These are phyloP conservation scores for Phenganax subtilis DNA, from an alignment of 92 coral and sea anemone genomes.

Conservation along the genomic window DNA sequence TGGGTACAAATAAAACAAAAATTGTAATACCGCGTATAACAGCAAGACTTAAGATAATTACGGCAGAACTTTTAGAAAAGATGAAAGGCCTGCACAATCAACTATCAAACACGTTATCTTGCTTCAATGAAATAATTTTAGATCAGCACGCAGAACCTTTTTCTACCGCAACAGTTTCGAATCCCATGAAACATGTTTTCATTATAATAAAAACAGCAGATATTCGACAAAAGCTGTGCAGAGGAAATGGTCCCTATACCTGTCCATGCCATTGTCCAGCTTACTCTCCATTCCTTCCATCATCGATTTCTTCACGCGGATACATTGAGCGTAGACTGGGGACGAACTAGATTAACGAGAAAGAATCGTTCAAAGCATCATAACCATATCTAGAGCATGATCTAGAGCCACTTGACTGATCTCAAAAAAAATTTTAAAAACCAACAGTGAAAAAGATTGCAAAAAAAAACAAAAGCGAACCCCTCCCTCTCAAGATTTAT, in stretches of 20 bases:
- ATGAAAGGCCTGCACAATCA: too few relatives aligned
- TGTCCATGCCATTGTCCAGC: slow-evolving; percentile 87
- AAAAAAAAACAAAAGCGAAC: too few relatives aligned
- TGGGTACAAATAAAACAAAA: slow-evolving; percentile 21
- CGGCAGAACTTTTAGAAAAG: too few relatives aligned
- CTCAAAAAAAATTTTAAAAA: background rate
- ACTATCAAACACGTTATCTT: too few relatives aligned
- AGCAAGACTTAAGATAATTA: background rate
- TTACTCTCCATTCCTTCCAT: slow-evolving; percentile 92
- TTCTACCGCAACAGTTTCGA: background rate
- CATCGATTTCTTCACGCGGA: slow-evolving; percentile 76
- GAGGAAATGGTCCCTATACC: slow-evolving; percentile 41
- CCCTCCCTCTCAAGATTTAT: too few relatives aligned
- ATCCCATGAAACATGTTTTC: background rate
- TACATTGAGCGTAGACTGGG: slow-evolving; percentile 90
- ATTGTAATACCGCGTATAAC: background rate
- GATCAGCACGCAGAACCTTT: background rate
- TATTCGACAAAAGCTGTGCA: too few relatives aligned
- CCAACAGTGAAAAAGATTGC: too few relatives aligned
- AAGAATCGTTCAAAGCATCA: background rate
- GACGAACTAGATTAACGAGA: slow-evolving; percentile 61
- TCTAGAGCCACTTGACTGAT: background rate
- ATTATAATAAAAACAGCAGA: background rate
- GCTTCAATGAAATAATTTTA: background rate
- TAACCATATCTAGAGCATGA: background rate